phyloP scores from a whole-genome alignment of 30 jellyfish, hydroid and myxozoan genomes.

The Turritopsis dohrnii region DNA sequence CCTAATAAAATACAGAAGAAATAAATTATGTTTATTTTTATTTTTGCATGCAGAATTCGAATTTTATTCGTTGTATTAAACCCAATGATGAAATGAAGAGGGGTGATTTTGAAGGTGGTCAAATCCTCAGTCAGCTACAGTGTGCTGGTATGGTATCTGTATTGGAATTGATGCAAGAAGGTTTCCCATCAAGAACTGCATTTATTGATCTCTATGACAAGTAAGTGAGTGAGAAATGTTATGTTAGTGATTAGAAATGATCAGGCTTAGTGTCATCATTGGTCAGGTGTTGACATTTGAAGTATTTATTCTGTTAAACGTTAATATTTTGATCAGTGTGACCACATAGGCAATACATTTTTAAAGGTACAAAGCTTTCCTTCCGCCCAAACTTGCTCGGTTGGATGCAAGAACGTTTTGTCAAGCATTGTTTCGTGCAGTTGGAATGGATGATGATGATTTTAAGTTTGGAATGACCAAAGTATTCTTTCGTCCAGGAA shows the following conservation, averaged over 20 bases:
- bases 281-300: no score
- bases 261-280: no score
- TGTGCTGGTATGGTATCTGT: slow-evolving; percentile 99
- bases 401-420: slow-evolving; percentile 89
- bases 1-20: background rate
- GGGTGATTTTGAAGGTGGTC: slow-evolving; percentile 96
- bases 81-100: slow-evolving; percentile 97
- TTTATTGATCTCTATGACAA: slow-evolving; percentile 77
- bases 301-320: no score
- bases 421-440: slow-evolving; percentile 96
- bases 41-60: slow-evolving; percentile 54
- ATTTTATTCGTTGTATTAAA: slow-evolving; percentile 89
- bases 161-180: slow-evolving; percentile 92
- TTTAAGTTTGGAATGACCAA: slow-evolving; percentile 96
- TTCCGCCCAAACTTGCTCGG: slow-evolving; percentile 89
- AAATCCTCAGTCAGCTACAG: slow-evolving; percentile 91
- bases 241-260: no score
- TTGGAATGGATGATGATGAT: slow-evolving; percentile 89
- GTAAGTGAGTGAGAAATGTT: slow-evolving; percentile 52
- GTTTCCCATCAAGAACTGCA: slow-evolving; percentile 91
- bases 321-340: background rate
- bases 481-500: slow-evolving; percentile 97
- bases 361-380: slow-evolving; percentile 57
- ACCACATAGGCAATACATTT: background rate
- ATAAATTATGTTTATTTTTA: background rate